Base-by-base conservation (phyloP, 2,888 invertebrate species). In the Busseola fusca region DNA sequence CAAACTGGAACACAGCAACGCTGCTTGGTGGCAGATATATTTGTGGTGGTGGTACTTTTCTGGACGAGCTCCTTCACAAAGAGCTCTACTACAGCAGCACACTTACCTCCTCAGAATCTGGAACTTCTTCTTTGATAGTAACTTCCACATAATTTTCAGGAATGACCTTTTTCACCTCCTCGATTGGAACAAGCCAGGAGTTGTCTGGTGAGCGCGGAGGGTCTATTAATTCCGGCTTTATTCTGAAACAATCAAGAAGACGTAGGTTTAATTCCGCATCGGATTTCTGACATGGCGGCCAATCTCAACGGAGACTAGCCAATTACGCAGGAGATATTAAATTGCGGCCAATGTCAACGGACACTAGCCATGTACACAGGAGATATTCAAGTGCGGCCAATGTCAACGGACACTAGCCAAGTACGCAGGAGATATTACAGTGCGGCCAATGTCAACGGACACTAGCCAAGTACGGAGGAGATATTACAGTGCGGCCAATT, bases 181-280 rank as follows among this genome's bases (percentile, higher is more conserved):
- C 14, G 40, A 74, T 48, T 1, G 73, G 77, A 40, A 74, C 73
- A 5, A 54, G 1, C 73, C 73, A 74, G 37, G 58, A 30, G 6
- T 14, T 3, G 0, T 69, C 69, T 0, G 76, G 52, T 1, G 73
- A 62, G 5, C 30, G n/a, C 9, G 68, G 68, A 16, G 50, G n/a
- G 1, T 69, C 42, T 12, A 18, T 12, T 0, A 25, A 9, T 45
- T 73, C 69, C 9, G 2, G 5, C 7, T 73, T 69, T 2, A 54
- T 59, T 16, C 73, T 73, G 76, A 45, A 73, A 73, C 12, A 27
- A 76, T 9, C 7, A 42, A 50, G 18, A 25, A n/a, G 10, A 48
- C 25, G 10, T 66, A 48, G 3, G 2, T 37, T 27, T 0, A 45
- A 12, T 10, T 30, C 16, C 10, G 3, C 10, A 16, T 3, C 5